Evolutionary conservation across 2,888 invertebrate genomes (phyloP), one percentile per base, ranked within the genome.

Genomic region (Conops quadrifasciatus): DNA sequence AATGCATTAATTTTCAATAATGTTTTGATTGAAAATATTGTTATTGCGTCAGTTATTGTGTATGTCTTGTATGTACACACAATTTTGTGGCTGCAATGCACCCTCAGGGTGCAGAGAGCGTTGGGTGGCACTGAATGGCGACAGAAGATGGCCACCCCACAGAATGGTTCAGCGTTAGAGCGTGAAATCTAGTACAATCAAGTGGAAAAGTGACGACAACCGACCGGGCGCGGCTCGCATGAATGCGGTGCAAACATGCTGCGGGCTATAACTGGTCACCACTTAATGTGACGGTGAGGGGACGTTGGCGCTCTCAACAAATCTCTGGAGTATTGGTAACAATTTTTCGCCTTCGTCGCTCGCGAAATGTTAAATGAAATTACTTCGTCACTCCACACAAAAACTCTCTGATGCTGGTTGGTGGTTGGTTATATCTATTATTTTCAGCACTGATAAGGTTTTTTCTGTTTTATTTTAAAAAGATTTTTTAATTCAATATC

Each of bases 1-100:
- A 62, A 36, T 24, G 49, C 26, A 67, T 67, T 67, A 62, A 62
- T 60, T 66, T 68, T 68, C 62, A 62, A 68, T 68, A 68, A 60
- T 68, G 62, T 68, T 68, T 68, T 62, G 68, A 68, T 62, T 68
- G 49, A 51, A 68, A 68, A 68, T 62, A 62, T 68, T 68, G 28
- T 49, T 21, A 15, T 60, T 43, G 19, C 47, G 30, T 59, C 60
- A n/a, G n/a, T n/a, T n/a, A 68, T 68, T 68, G 59, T 24, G 67
- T 62, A 51, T 62, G 28, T 51, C 16, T 36, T 45, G 49, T 36
- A 51, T 36, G 36, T 36, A 9, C 9, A 9, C 9, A 9, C 36
- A 9, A 7, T 4, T 36, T 4, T 36, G 68, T 60, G 13, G 28
- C 16, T 19, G 24, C 30, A 51, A 62, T 60, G 62, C 68, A 68